These are phyloP conservation scores for Xenentodon cancila DNA, from an alignment of 2,797 vertebrate species.

Conservation along the genomic window DNA sequence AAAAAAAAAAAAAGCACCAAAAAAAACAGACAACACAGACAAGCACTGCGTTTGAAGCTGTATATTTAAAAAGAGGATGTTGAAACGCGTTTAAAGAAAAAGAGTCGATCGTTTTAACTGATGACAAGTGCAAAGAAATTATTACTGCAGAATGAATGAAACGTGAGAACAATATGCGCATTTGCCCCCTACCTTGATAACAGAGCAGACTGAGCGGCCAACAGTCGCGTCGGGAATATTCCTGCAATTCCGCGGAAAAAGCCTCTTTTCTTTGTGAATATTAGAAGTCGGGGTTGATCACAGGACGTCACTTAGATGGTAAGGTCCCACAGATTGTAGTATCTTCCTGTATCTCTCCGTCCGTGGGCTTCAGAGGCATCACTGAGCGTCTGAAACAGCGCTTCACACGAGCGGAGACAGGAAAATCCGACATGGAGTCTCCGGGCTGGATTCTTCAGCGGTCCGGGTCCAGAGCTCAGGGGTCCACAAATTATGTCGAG, in stretches of 20 bases:
- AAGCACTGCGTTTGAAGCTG: not conserved
- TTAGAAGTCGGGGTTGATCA: constrained; percentile 31
- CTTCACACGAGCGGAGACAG: constrained; percentile 48
- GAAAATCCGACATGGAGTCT: constrained; percentile 57
- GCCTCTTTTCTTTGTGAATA: constrained; percentile 19
- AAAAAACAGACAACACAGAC: no score
- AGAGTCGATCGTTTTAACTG: constrained; percentile 19
- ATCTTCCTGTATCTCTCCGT: constrained; percentile 62
- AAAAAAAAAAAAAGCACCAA: not conserved
- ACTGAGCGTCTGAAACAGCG: constrained; percentile 63
- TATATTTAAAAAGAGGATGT: constrained; percentile 18
- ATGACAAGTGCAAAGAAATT: constrained; percentile 44
- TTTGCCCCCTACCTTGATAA: constrained; percentile 54
- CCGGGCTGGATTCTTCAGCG: constrained; percentile 25
- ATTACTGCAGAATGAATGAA: constrained; percentile 48
- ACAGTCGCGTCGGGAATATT: constrained; percentile 48
- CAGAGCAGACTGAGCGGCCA: constrained; percentile 30
- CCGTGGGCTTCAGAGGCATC: constrained; percentile 74
- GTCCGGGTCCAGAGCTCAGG: not conserved
- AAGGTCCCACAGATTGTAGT: constrained; percentile 64
- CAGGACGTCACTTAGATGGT: constrained; percentile 51
- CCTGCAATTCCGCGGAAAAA: constrained; percentile 34
- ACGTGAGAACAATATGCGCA: constrained; percentile 58
- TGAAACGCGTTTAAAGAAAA: not conserved
- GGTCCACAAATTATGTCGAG: no score